These are phyloP conservation scores for Carterocephalus palaemon DNA, from an alignment of 2,888 invertebrate genomes.

Conservation along the genomic window DNA sequence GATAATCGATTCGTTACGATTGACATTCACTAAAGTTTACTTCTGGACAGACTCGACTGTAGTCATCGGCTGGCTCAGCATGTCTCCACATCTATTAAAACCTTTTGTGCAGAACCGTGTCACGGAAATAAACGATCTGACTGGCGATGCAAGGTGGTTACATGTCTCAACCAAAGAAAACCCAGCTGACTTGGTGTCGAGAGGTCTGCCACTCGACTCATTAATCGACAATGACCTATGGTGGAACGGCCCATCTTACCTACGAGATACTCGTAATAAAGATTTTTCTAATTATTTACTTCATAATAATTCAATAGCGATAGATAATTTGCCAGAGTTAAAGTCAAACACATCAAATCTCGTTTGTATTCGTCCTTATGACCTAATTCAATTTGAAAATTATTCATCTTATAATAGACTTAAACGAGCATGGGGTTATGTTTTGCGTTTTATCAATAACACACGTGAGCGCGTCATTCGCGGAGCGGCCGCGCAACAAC, in stretches of 20 bases:
- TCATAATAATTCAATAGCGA: no score
- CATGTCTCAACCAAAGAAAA: slow-evolving; percentile 13
- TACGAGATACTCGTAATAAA: slow-evolving; percentile 1
- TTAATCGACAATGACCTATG: slow-evolving; percentile 12
- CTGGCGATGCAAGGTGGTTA: slow-evolving; percentile 4
- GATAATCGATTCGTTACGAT: slow-evolving; percentile 20
- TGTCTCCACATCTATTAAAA: no score
- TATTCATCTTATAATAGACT: slow-evolving; percentile 24
- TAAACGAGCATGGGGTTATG: slow-evolving; percentile 19
- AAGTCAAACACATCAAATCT: not conserved
- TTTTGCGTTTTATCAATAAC: slow-evolving; percentile 22
- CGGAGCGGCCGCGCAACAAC: slow-evolving; percentile 14
- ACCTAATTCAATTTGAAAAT: slow-evolving; percentile 18
- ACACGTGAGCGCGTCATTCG: not conserved
- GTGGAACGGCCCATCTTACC: slow-evolving; percentile 16
- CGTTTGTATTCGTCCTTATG: not conserved
- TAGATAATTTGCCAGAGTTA: not conserved
- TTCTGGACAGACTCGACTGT: no score
- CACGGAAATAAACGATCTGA: slow-evolving; percentile 19
- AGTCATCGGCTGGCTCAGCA: no score
- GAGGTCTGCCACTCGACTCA: slow-evolving; percentile 13
- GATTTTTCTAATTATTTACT: not conserved
- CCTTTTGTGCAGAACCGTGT: slow-evolving; percentile 18
- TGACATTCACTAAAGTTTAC: slow-evolving; percentile 2
- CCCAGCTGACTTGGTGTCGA: slow-evolving; percentile 13